Percentiles rank a stretch among this genome's conserved stretches.
phyloP scores from a whole-genome alignment of 2,797 vertebrate species.

The Alauda arvensis region DNA sequence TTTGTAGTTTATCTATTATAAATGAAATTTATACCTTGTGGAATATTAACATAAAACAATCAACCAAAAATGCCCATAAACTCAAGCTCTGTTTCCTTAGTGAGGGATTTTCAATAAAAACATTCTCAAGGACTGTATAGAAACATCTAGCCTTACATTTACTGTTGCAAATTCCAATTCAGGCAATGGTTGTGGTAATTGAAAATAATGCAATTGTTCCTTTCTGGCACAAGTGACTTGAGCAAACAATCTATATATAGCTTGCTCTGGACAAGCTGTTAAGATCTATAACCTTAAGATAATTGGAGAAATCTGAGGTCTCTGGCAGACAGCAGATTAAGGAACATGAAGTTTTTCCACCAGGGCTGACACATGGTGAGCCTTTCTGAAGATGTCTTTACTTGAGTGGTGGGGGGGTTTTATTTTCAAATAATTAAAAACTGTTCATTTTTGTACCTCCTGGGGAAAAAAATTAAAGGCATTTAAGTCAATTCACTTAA shows the following conservation, averaged over 20 bases:
- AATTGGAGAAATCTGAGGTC: neutral
- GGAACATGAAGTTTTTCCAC: neutral
- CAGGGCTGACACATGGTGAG: neutral
- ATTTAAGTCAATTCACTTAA: neutral
- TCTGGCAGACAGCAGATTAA: neutral
- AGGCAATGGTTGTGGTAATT: neutral
- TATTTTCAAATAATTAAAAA: neutral
- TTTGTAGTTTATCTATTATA: neutral
- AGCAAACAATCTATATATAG: neutral
- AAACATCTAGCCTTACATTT: neutral
- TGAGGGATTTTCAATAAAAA: neutral
- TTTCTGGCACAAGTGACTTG: neutral
- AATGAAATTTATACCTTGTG: neutral
- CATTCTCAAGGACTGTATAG: neutral
- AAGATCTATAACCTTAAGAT: neutral
- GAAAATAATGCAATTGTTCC: neutral
- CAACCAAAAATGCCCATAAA: neutral
- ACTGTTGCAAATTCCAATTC: neutral
- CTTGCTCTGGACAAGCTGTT: neutral
- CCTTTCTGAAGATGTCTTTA: neutral
- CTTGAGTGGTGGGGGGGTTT: rapidly evolving
- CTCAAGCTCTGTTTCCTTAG: neutral
- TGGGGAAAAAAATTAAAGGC: neutral
- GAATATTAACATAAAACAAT: neutral
- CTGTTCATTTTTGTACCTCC: neutral